These are phyloP conservation scores for Phenganax marumi DNA, from an alignment of 92 coral and sea anemone species.

Conservation along the genomic window DNA sequence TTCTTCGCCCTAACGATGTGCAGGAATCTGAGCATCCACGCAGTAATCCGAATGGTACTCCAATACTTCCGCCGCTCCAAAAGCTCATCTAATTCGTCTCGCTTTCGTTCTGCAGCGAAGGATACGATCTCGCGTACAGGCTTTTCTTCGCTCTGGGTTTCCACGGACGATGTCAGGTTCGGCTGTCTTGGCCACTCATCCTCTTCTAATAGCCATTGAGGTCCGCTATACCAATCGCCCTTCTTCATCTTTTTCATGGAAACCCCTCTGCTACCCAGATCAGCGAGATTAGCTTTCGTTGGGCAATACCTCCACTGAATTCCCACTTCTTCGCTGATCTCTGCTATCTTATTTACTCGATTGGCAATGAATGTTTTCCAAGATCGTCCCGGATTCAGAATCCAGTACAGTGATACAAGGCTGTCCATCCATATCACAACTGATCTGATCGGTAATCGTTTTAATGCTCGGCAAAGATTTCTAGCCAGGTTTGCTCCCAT, in stretches of 20 bases:
- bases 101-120: constrained; percentile 25
- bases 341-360: constrained; percentile 62
- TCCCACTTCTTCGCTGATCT: constrained; percentile 50
- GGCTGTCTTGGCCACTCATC: constrained; percentile 56
- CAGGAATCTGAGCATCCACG: constrained; percentile 56
- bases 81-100: constrained; percentile 54
- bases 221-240: constrained; percentile 55
- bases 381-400: constrained; percentile 55
- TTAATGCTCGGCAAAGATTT: constrained; percentile 49
- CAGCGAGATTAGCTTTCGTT: constrained; percentile 60
- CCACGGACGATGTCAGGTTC: constrained; percentile 13
- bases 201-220: constrained; percentile 49
- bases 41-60: constrained; percentile 56
- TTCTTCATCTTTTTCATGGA: constrained; percentile 54
- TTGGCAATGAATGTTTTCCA: constrained; percentile 66
- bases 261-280: constrained; percentile 67
- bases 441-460: constrained; percentile 49
- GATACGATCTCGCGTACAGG: constrained; percentile 19
- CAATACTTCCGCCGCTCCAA: constrained; percentile 51
- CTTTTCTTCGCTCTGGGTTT: constrained; percentile 32
- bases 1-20: constrained; percentile 37
- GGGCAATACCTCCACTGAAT: constrained; percentile 65
- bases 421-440: constrained; percentile 59
- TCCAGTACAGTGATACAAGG: constrained; percentile 62
- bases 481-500: constrained; percentile 61